These are phyloP conservation scores for Melanotaenia pygmaea DNA, from an alignment of 2,797 vertebrate species.

Conservation along the genomic window DNA sequence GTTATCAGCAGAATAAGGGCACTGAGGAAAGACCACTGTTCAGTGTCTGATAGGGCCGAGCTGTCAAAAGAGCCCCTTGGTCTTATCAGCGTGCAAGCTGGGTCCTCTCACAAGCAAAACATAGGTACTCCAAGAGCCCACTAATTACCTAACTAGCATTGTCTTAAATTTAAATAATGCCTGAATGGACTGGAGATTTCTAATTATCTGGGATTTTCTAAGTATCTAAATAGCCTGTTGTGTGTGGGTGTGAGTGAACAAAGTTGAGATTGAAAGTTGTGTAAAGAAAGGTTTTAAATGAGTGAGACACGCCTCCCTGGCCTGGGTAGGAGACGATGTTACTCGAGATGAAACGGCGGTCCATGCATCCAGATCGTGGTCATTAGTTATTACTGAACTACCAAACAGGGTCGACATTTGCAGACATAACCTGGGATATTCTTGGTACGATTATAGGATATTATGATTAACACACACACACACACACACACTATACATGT, in stretches of 20 bases:
- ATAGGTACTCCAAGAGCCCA: slow-evolving; percentile 32
- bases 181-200: background rate
- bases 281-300: background rate
- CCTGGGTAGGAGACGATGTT: background rate
- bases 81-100: slow-evolving; percentile 71
- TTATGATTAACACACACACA: too few relatives aligned
- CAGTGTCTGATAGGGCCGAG: slow-evolving; percentile 68
- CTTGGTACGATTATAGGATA: too few relatives aligned
- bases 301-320: background rate
- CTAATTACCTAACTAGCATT: background rate
- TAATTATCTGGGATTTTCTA: background rate
- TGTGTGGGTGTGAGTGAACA: background rate
- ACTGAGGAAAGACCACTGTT: slow-evolving; percentile 75
- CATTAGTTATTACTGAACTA: background rate
- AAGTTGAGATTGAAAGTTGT: background rate
- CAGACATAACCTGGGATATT: too few relatives aligned
- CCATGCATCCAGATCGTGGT: too few relatives aligned
- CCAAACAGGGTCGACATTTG: background rate
- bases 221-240: background rate
- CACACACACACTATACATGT: too few relatives aligned
- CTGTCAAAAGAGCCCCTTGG: slow-evolving; percentile 66
- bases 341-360: background rate
- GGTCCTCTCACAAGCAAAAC: slow-evolving; percentile 42
- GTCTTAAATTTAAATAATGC: slow-evolving; percentile 4
- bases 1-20: slow-evolving; percentile 75